Evolutionary conservation across 2,113 vertebrate species (phyloP).

Genomic region (Pao palembangensis): DNA sequence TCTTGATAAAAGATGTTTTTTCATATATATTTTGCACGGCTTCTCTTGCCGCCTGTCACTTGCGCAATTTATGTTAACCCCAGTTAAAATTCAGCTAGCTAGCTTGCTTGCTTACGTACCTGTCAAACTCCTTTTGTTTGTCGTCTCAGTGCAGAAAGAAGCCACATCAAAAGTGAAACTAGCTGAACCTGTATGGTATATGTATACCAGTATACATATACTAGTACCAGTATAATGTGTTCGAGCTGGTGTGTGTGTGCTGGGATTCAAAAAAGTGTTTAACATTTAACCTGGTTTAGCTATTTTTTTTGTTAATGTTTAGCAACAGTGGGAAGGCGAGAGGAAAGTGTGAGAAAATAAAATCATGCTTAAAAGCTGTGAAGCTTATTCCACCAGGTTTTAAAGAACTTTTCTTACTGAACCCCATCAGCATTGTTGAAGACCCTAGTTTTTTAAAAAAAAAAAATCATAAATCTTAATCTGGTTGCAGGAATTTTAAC

Average conservation of each 20-base stretch:
- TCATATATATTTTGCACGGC: rapidly evolving
- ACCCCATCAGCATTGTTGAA: background rate
- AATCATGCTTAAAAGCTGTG: background rate
- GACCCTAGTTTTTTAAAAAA: background rate
- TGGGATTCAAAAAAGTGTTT: too few relatives aligned
- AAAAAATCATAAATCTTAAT: too few relatives aligned
- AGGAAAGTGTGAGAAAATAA: background rate
- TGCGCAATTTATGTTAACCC: conserved; percentile 16
- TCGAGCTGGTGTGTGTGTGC: too few relatives aligned
- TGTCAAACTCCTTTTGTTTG: conserved; percentile 66
- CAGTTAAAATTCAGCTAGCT: conserved; percentile 37
- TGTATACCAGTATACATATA: too few relatives aligned
- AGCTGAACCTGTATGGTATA: background rate
- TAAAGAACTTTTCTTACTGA: too few relatives aligned
- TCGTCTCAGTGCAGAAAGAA: background rate
- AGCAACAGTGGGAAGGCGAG: background rate
- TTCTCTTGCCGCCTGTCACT: background rate
- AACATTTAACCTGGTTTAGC: background rate
- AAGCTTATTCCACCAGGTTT: too few relatives aligned
- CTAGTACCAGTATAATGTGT: too few relatives aligned
- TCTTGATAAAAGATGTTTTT: background rate
- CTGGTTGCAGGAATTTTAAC: too few relatives aligned
- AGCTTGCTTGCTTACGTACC: conserved; percentile 56
- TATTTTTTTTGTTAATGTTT: conserved; percentile 7
- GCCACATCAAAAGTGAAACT: conserved; percentile 34